These are phyloP conservation scores for Colistium nudipinnis DNA, from an alignment of 2,113 vertebrate species.

Conservation along the genomic window DNA sequence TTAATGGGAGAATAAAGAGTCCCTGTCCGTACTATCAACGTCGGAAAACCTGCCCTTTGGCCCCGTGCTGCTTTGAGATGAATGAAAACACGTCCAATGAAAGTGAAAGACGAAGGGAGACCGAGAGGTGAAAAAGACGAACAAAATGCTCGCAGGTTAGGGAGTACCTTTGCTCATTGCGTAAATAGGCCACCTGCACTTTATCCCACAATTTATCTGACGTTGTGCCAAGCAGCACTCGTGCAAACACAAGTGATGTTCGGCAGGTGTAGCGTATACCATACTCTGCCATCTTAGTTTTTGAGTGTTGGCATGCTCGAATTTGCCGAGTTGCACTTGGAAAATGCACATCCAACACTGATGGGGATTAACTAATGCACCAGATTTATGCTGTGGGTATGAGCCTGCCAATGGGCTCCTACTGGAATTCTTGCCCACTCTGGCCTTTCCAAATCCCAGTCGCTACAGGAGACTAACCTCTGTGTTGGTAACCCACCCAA, in stretches of 20 bases:
- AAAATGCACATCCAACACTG: neutral
- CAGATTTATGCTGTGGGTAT: neutral
- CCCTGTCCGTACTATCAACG: neutral
- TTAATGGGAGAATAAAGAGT: neutral
- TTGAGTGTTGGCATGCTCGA: neutral
- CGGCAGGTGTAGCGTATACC: neutral
- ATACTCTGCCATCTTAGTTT: neutral
- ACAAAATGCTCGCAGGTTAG: neutral
- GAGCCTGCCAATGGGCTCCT: neutral
- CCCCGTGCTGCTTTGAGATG: neutral
- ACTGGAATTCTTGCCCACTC: neutral
- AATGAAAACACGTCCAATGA: neutral
- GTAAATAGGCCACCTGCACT: neutral
- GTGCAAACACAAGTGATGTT: too few relatives aligned
- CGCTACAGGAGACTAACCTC: neutral
- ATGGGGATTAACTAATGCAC: neutral
- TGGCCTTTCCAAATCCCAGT: neutral
- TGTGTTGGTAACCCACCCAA: neutral
- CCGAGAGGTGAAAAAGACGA: neutral
- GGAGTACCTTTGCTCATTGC: neutral
- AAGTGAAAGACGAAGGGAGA: neutral
- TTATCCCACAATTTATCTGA: neutral
- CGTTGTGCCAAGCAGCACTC: neutral
- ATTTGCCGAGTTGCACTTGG: neutral
- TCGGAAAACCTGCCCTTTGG: neutral